These are phyloP conservation scores for Phenganax stokvisi DNA, from an alignment of 92 coral and sea anemone species.

Conservation along the genomic window DNA sequence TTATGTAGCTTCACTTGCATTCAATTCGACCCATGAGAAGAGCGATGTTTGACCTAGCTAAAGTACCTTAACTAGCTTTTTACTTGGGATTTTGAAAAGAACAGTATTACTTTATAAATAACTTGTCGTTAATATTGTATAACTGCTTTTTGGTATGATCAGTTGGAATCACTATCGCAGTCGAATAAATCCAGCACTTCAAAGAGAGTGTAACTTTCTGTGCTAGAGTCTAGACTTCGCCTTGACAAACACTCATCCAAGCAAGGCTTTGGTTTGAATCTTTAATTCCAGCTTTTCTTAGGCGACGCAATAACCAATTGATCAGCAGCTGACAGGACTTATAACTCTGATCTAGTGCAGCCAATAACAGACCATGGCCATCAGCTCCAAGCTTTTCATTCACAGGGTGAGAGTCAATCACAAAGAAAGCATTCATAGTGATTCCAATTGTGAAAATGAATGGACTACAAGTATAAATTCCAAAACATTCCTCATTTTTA, in stretches of 20 bases:
- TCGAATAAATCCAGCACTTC: no score
- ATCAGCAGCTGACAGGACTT: conserved; percentile 8
- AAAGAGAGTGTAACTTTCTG: no score
- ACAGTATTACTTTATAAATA: no score
- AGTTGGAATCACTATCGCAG: no score
- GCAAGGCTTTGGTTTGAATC: conserved; percentile 18
- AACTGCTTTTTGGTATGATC: no score
- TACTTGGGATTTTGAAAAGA: no score
- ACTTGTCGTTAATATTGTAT: no score
- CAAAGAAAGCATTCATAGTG: conserved; percentile 5
- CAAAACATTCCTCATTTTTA: not conserved
- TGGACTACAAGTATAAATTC: conserved; percentile 13
- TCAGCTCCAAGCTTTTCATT: conserved; percentile 13
- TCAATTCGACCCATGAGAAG: no score
- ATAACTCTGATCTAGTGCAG: conserved; percentile 11
- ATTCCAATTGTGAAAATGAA: conserved; percentile 11
- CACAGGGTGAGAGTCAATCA: conserved; percentile 28
- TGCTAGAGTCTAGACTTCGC: not conserved
- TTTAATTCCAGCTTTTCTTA: not conserved
- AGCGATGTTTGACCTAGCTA: no score
- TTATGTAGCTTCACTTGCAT: no score
- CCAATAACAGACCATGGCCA: conserved; percentile 26
- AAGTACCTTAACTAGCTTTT: no score
- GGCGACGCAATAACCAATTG: conserved; percentile 22
- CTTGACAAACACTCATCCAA: conserved; percentile 23